Evolutionary conservation across 2,797 vertebrate species (phyloP).

Genomic region (Tolypeutes matacus): DNA sequence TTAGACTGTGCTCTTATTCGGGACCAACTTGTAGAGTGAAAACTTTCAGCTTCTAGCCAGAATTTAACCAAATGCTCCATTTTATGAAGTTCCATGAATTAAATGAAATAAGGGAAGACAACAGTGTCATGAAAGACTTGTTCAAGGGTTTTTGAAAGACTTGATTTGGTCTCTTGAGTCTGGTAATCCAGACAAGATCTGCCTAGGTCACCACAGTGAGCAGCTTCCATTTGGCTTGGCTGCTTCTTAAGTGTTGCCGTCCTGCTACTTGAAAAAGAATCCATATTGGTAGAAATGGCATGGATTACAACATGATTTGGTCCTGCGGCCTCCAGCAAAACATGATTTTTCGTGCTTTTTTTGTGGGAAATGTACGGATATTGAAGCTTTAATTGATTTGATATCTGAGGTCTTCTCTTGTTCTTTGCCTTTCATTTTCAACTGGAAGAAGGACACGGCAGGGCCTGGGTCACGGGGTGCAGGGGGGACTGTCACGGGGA

Average conservation of each 20-base stretch:
- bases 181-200: too few relatives aligned
- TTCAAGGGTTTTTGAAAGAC: constrained; percentile 97
- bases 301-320: too few relatives aligned
- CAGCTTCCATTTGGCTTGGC: constrained; percentile 98
- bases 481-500: constrained; percentile 81
- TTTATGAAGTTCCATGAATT: constrained; percentile 95
- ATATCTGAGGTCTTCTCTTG: too few relatives aligned
- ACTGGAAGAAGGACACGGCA: constrained; percentile 98
- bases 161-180: constrained; percentile 90
- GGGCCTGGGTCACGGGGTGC: constrained; percentile 76
- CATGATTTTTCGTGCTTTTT: constrained; percentile 43
- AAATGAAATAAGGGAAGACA: constrained; percentile 96
- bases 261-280: not conserved
- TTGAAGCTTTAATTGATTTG: too few relatives aligned
- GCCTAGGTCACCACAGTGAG: constrained; percentile 97
- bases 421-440: constrained; percentile 91
- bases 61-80: constrained; percentile 97
- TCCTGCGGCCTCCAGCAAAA: too few relatives aligned
- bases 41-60: constrained; percentile 97
- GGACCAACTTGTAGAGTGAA: constrained; percentile 97
- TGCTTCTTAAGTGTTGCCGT: constrained; percentile 98
- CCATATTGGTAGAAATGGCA: too few relatives aligned
- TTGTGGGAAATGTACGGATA: too few relatives aligned
- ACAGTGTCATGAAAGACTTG: constrained; percentile 94
- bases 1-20: constrained; percentile 96